Conservation (phyloP, 2,113 vertebrate species). For the Nannospalax galili region DNA sequence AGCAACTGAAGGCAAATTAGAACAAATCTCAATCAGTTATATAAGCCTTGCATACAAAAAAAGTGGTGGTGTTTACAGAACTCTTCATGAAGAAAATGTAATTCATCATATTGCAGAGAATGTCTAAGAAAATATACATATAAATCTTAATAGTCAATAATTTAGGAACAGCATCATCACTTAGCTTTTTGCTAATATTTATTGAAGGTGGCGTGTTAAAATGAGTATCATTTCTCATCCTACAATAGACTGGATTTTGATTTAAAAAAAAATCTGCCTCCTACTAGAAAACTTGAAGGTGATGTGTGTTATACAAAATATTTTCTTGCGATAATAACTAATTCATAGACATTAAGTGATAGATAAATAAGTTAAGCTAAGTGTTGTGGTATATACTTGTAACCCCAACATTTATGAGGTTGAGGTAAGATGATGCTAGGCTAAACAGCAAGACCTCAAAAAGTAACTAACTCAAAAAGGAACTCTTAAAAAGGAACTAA, state of each 20-base stretch:
- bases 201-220: not conserved
- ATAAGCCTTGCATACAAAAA: not conserved
- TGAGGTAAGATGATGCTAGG: not conserved
- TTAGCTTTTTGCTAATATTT: constrained; percentile 7
- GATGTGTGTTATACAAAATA: not conserved
- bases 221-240: not conserved
- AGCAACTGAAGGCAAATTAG: too few relatives aligned
- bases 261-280: not conserved
- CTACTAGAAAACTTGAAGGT: not conserved
- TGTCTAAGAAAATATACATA: not conserved
- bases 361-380: constrained; percentile 1
- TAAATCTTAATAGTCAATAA: not conserved
- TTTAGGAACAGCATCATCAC: not conserved
- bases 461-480: not conserved
- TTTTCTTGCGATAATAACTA: not conserved
- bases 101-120: not conserved
- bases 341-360: not conserved
- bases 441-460: not conserved
- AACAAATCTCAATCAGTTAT: too few relatives aligned
- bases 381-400: not conserved
- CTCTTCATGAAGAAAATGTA: constrained; percentile 40
- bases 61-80: not conserved
- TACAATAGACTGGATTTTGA: not conserved
- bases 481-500: not conserved
- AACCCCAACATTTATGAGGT: not conserved